Base-by-base conservation (phyloP, 30 jellyfish, hydroid and myxozoan species). In the Aurelia sp. region DNA sequence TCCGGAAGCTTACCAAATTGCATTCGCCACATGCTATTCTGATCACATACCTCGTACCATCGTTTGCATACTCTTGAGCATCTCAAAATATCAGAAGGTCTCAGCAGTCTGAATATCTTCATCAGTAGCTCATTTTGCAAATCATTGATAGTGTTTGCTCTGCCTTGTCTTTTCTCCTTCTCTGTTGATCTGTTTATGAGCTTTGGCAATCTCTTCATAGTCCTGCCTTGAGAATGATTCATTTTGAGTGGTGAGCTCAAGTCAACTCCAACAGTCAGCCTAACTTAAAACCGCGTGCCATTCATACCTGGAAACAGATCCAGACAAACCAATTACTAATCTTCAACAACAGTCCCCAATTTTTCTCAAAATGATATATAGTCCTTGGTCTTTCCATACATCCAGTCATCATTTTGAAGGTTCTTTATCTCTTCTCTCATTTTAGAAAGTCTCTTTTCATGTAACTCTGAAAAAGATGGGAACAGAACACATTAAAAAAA, bases 371-470 rank as follows among this genome's bases (percentile, higher is more conserved):
- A 84, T 33, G 93, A 62, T 13, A 84, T 67, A 67, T 84, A 72
- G 13, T 84, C 87, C 16, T 63, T 69, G 13, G 74, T 38, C 33
- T 86, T 76, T 38, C 84, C 76, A 41, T 61, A 64, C 89, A 74
- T 86, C 95, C 95, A 86, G 22, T 75, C 88, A 86, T 86, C 89
- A 68, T 53, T 75, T 9, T 74, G 86, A 62, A 76, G 62, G 22
- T 79, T 67, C 20, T 74, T 86, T 27, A 86, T n/a, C 19, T 52
- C 80, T 57, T 86, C 95, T 31, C 84, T 77, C 87, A 87, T 67
- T 48, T 87, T 87, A 8, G 91, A 69, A 1, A 87, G 88, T 67
- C 96, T 69, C 63, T 78, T 67, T 40, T 87, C 91, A 30, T 87
- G 96, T 20, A 75, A 72, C 30, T 77, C 96, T 87, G 38, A 60